These are phyloP conservation scores for Unio pictorum DNA, from an alignment of 2,888 invertebrate species.

Conservation along the genomic window DNA sequence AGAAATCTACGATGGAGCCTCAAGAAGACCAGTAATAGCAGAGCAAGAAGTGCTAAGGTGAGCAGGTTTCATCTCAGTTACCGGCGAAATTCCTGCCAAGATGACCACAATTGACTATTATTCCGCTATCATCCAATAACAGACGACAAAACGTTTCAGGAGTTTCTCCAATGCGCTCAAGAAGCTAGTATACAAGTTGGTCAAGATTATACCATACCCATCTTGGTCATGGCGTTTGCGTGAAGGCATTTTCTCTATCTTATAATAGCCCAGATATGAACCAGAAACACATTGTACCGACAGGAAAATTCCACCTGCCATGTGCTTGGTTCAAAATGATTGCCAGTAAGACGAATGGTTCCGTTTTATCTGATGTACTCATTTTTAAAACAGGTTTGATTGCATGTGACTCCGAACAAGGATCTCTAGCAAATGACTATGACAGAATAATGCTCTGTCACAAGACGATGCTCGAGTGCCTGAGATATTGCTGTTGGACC, in stretches of 20 bases:
- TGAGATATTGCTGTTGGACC: conserved; percentile 2
- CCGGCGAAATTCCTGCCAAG: conserved; percentile 11
- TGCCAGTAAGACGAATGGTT: conserved; percentile 4
- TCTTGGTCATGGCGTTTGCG: conserved; percentile 33
- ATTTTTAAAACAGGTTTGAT: conserved; percentile 20
- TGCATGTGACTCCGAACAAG: conserved; percentile 16
- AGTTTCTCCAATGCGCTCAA: conserved; percentile 13
- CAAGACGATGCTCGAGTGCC: conserved; percentile 20
- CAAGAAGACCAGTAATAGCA: background rate
- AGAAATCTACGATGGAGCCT: background rate
- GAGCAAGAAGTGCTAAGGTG: conserved; percentile 11
- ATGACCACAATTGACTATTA: conserved; percentile 28
- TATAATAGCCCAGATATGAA: conserved; percentile 18
- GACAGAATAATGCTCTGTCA: conserved; percentile 19
- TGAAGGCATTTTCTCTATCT: conserved; percentile 27
- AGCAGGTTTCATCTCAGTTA: conserved; percentile 21
- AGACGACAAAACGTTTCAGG: conserved; percentile 13
- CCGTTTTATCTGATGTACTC: conserved; percentile 12
- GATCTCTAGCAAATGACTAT: conserved; percentile 27
- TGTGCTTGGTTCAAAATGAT: background rate
- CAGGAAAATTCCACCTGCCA: conserved; percentile 26
- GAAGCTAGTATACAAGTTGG: background rate
- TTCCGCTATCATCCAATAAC: conserved; percentile 28
- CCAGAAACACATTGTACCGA: conserved; percentile 24
- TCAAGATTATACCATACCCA: conserved; percentile 4